phyloP scores from a whole-genome alignment of 2,113 vertebrate genomes.

The Dipodomys merriami region DNA sequence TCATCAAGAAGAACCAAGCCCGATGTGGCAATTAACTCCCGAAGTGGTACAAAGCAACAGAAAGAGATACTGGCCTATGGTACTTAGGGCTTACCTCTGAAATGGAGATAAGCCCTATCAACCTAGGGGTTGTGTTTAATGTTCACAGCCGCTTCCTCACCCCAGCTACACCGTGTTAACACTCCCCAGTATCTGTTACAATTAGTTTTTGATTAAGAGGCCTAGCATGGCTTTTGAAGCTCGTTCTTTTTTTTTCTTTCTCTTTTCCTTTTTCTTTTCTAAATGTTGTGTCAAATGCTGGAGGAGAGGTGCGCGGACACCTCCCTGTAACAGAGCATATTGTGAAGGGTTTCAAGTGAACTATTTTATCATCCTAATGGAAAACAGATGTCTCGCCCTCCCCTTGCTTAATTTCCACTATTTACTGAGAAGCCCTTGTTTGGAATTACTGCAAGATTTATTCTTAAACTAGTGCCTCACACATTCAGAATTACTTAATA shows the following conservation, averaged over 20 bases:
- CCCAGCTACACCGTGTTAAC: constrained; percentile 95
- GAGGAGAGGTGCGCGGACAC: constrained; percentile 93
- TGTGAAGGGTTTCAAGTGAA: constrained; percentile 97
- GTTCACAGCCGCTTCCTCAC: constrained; percentile 91
- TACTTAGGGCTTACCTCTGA: constrained; percentile 91
- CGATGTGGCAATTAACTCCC: constrained; percentile 86
- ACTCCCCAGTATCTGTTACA: constrained; percentile 99
- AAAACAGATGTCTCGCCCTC: constrained; percentile 96
- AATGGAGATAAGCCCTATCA: constrained; percentile 92
- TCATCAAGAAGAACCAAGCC: constrained; percentile 83
- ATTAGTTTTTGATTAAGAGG: constrained; percentile 99
- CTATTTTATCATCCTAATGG: constrained; percentile 99
- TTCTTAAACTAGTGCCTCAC: constrained; percentile 87
- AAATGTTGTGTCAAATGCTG: constrained; percentile 98
- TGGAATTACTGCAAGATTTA: constrained; percentile 91
- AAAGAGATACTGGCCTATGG: constrained; percentile 87
- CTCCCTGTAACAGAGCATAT: constrained; percentile 96
- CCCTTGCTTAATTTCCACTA: constrained; percentile 91
- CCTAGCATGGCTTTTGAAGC: constrained; percentile 93
- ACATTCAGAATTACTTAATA: constrained; percentile 87
- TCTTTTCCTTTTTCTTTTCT: constrained; percentile 44
- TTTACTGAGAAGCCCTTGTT: constrained; percentile 93
- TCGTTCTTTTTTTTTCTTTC: constrained; percentile 84
- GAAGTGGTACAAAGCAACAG: constrained; percentile 89
- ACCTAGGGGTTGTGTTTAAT: constrained; percentile 94